Evolutionary conservation across 2,797 vertebrate genomes (phyloP).

Genomic region (Helostoma temminkii): DNA sequence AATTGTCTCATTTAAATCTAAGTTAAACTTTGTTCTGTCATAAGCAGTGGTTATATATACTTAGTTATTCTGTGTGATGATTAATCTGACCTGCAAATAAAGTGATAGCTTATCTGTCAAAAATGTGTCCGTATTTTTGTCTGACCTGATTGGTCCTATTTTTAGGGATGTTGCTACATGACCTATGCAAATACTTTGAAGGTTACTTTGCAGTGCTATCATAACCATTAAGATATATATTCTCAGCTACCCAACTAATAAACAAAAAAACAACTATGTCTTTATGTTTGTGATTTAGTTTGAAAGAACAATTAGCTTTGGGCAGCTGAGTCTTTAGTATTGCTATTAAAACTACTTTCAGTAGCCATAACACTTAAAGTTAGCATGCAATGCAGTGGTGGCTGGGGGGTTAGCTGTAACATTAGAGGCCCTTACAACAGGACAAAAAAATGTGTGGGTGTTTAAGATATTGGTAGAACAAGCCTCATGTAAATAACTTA

Average conservation of each 20-base stretch:
- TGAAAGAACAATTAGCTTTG: neutral
- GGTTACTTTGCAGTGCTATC: neutral
- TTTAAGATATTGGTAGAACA: conserved; percentile 9
- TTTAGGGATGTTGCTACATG: neutral
- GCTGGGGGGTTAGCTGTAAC: conserved; percentile 11
- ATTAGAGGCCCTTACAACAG: conserved; percentile 17
- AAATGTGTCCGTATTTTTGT: neutral
- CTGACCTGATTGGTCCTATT: neutral
- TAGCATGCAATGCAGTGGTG: neutral
- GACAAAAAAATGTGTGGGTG: neutral
- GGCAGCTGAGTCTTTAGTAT: neutral
- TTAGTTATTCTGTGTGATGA: neutral
- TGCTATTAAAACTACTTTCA: conserved; percentile 4
- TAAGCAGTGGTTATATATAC: neutral
- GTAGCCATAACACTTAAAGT: conserved; percentile 5
- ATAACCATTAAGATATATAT: neutral
- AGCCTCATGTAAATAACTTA: conserved; percentile 26
- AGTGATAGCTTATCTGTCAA: neutral
- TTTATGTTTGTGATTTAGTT: too few species aligned
- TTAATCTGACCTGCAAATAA: neutral
- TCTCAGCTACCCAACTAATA: too few species aligned
- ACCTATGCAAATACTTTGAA: neutral
- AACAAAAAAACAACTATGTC: neutral
- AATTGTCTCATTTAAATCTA: neutral
- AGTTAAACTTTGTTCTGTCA: neutral